Evolutionary conservation across 2,113 vertebrate genomes (phyloP), one percentile per base, ranked within the genome.

Genomic region (Romanogobio albipinnatus): DNA sequence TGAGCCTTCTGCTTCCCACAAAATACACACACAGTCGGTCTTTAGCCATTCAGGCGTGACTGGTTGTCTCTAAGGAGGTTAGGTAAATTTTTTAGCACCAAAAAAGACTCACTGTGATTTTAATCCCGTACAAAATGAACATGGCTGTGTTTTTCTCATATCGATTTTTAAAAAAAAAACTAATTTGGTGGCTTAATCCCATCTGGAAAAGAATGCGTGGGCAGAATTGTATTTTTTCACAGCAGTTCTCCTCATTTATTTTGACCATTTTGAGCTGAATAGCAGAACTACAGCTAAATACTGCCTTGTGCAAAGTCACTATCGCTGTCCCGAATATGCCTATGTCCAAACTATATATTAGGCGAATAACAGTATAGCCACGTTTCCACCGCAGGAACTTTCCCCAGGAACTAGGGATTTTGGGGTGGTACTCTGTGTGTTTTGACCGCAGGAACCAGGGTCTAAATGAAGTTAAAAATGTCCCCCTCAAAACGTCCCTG

Each of bases 1-100:
- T 98, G 62, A 4, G 14, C 8, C 14, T 7, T 62, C 39, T 59
- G n/a, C 14, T 45, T 24, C 26, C 22, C 7, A n/a, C 24, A 61
- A 4, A 33, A 83, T 0, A 24, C 19, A 43, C 14, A 58, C 49
- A 76, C 15, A 2, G 22, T 66, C 43, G 24, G 22, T 85, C 43
- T 76, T 14, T 24, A 74, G n/a, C 11, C 43, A 47, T 73, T 19
- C 24, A 76, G 74, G 74, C 47, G 0, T 26, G 47, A 76, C 47
- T 11, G 33, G 74, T 33, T 5, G 24, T 49, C 71, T 45, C 39
- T 76, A 15, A 29, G 19, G 74, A 76, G 47, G 49, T 33, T 53
- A 53, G 1, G 9, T 17, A 2, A 15, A 53, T 76, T 53, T 33
- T 2, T 47, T 33, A 14, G 49, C 43, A 74, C 11, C 29, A 29